These are phyloP conservation scores for Drosophila siamana DNA, from an alignment of 2,888 invertebrate genomes.

Conservation along the genomic window DNA sequence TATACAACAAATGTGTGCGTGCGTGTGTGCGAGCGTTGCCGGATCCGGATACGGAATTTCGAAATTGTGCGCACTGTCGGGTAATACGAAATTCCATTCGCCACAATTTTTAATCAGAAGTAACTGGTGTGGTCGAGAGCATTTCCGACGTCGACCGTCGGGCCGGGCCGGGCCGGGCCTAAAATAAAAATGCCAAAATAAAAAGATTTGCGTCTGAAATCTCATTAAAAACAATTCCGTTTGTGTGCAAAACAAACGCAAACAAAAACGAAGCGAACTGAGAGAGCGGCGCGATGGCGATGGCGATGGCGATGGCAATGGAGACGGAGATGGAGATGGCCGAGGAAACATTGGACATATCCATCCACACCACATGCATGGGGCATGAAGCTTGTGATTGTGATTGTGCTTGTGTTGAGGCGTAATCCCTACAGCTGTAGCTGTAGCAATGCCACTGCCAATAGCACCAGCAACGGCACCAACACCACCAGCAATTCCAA, in stretches of 20 bases:
- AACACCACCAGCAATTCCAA: background rate
- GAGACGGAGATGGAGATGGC: slow-evolving; percentile 21
- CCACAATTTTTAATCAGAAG: slow-evolving; percentile 74
- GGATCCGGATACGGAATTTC: slow-evolving; percentile 67
- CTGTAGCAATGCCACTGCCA: slow-evolving; percentile 42
- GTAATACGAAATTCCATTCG: slow-evolving; percentile 66
- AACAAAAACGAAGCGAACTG: slow-evolving; percentile 23
- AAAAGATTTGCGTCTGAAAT: slow-evolving; percentile 72
- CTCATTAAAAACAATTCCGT: slow-evolving; percentile 74
- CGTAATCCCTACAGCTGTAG: slow-evolving; percentile 66
- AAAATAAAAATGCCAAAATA: slow-evolving; percentile 72
- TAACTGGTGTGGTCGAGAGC: slow-evolving; percentile 73
- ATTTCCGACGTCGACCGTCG: slow-evolving; percentile 58
- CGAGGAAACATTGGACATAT: slow-evolving; percentile 51
- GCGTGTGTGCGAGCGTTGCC: slow-evolving; percentile 21
- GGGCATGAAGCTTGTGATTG: slow-evolving; percentile 10
- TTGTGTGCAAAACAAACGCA: slow-evolving; percentile 59
- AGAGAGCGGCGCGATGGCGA: slow-evolving; percentile 20
- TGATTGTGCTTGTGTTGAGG: slow-evolving; percentile 36
- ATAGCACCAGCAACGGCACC: background rate
- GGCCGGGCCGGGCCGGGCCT: slow-evolving; percentile 39
- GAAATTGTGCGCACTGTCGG: slow-evolving; percentile 64
- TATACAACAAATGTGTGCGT: background rate
- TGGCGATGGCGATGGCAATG: slow-evolving; percentile 14
- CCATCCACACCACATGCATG: slow-evolving; percentile 54